Percentiles rank a stretch among this genome's conserved stretches.
Conservation (phyloP, 2,113 vertebrate genomes). For the Regulus satrapa region DNA sequence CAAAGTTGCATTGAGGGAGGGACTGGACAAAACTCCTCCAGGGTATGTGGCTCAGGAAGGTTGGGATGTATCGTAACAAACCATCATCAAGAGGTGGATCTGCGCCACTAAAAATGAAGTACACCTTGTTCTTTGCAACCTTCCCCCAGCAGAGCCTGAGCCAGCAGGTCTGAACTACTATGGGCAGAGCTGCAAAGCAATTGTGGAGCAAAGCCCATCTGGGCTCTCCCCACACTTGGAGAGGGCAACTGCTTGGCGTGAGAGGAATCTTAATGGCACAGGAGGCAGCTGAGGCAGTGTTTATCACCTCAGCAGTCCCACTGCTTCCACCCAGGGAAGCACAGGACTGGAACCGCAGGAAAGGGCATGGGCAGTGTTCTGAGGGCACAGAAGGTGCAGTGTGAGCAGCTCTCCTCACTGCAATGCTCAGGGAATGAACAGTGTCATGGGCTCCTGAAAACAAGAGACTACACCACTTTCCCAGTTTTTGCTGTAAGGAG, state of each 20-base stretch:
- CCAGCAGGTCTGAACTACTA: neutral
- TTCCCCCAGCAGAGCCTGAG: neutral
- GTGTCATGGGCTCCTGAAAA: neutral
- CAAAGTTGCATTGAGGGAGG: neutral
- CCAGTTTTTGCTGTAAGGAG: neutral
- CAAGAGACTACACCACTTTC: fast-evolving
- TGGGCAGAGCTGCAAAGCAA: neutral
- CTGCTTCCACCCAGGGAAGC: neutral
- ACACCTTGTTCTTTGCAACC: neutral
- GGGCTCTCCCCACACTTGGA: fast-evolving
- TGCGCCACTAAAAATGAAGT: fast-evolving
- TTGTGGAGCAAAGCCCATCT: neutral
- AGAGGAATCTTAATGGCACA: neutral
- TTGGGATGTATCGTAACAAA: neutral
- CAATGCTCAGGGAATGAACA: fast-evolving
- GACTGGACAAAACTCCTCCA: neutral
- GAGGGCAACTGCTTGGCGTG: fast-evolving
- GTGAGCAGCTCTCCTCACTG: fast-evolving
- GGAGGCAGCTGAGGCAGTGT: neutral
- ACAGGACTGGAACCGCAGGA: no score
- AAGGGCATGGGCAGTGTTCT: fast-evolving
- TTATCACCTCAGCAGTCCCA: neutral
- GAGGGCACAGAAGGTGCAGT: fast-evolving
- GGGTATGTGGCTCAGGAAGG: neutral
- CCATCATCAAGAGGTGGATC: neutral